Base-by-base conservation (phyloP, 2,113 vertebrate species). In the Rousettus leschenaultii region DNA sequence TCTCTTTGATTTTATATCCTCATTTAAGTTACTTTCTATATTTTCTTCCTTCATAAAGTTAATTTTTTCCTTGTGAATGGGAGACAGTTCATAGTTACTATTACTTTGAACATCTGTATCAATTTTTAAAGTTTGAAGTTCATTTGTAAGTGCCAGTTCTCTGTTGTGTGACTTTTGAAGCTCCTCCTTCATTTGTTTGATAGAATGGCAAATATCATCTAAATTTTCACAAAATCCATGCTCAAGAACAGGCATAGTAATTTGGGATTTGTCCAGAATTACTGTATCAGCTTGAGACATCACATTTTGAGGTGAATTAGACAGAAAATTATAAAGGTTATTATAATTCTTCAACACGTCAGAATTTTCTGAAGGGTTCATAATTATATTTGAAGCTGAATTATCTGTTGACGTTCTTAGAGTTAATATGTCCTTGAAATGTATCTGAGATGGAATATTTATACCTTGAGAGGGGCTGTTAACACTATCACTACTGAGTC, bases 1-100 rank as follows among this genome's bases (percentile, higher is more conserved):
- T 94, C 95, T 97, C 71, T 95, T 97, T 57, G 87, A 97, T 95
- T 98, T 98, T 65, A 57, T 95, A 15, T 98, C 98, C 70, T 97
- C 94, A 86, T 51, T 97, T 94, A 97, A 75, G 70, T 95, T 89
- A 74, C 28, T 75, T 78, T 90, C 79, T 45, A 33, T 48, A 59
- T 87, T 95, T 86, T 95, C 83, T 93, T 97, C 96, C 86, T 93
- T 91, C 89, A 84, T 53, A 89, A 80, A 92, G 6, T 82, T 77
- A 66, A 5, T 40, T 80, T 93, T 93, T 80, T 89, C 87, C 16
- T 91, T 91, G 30, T 68, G 77, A 71, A 30, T 26, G 30, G 91
- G n/a, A 14, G 91, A 86, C 15, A 87, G 77, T 45, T 94, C 74
- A 45, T 87, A 90, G 51, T 93, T 95, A 40, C 19, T 33, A 43